These are phyloP conservation scores for Equus przewalskii DNA, from an alignment of 2,113 vertebrate species.

Conservation along the genomic window DNA sequence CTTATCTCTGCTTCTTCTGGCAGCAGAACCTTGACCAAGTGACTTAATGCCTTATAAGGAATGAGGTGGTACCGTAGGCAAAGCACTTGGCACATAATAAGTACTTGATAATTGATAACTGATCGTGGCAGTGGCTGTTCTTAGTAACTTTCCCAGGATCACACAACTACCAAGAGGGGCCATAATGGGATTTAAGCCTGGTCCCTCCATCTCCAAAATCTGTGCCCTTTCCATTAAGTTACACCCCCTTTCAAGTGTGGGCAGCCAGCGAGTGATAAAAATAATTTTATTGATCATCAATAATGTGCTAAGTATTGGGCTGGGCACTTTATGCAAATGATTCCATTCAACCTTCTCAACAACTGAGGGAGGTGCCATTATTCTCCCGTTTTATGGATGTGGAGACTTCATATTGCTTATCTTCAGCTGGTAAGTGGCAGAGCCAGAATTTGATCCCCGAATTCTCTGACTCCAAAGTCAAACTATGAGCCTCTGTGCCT, in stretches of 20 bases:
- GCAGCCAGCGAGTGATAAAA: neutral
- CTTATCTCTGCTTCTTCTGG: neutral
- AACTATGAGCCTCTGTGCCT: neutral
- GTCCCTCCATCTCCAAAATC: neutral
- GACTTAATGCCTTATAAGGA: neutral
- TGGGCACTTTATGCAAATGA: neutral
- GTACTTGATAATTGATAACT: neutral
- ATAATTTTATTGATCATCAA: neutral
- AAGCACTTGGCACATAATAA: neutral
- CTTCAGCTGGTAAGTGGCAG: neutral
- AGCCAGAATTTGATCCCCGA: neutral
- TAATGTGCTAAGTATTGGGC: too few species aligned
- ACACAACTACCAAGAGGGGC: neutral
- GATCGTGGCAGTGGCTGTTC: neutral
- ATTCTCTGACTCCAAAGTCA: neutral
- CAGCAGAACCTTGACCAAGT: neutral
- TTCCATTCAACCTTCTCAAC: neutral
- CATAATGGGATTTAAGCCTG: neutral
- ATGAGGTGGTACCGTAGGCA: fast-evolving
- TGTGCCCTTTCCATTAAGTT: neutral
- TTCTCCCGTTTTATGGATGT: neutral
- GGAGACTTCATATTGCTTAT: neutral
- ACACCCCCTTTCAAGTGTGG: too few species aligned
- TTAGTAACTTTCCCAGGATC: neutral
- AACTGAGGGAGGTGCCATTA: neutral